phyloP scores from a whole-genome alignment of 2,888 invertebrate genomes.

The Phasia obesa region DNA sequence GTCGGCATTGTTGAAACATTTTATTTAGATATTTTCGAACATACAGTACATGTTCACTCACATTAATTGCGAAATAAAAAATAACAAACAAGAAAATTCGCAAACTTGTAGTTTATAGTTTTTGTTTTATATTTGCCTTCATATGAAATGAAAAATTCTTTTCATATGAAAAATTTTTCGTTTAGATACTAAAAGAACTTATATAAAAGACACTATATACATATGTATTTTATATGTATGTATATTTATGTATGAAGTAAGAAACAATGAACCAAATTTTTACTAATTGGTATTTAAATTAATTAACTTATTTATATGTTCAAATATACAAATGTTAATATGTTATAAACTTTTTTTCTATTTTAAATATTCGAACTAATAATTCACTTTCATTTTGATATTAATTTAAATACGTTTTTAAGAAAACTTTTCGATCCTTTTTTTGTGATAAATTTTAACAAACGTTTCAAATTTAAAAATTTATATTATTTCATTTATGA shows the following conservation, averaged over 20 bases:
- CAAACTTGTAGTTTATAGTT: conserved; percentile 45
- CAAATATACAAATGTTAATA: background rate
- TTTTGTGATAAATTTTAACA: background rate
- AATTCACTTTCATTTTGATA: conserved; percentile 42
- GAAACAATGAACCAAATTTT: too few relatives aligned
- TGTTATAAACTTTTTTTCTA: conserved; percentile 5
- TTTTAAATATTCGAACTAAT: conserved; percentile 21
- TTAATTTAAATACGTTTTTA: conserved; percentile 55
- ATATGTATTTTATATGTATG: background rate
- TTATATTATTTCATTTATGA: conserved; percentile 32
- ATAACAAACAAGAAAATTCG: conserved; percentile 46
- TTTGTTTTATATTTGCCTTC: conserved; percentile 4
- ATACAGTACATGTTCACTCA: conserved; percentile 30
- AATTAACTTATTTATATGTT: background rate
- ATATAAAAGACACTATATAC: conserved; percentile 58
- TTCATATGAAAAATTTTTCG: conserved; percentile 29
- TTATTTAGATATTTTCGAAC: background rate
- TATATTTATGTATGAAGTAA: too few relatives aligned
- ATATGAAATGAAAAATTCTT: conserved; percentile 30
- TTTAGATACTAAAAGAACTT: conserved; percentile 51
- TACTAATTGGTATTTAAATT: too few relatives aligned
- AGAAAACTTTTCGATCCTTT: background rate
- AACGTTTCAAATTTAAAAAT: conserved; percentile 36
- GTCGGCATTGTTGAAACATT: conserved; percentile 43
- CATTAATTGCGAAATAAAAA: conserved; percentile 55